Evolutionary conservation across 2,113 vertebrate species (phyloP), one percentile per base, ranked within the genome.

Genomic region (Elaphurus davidianus): DNA sequence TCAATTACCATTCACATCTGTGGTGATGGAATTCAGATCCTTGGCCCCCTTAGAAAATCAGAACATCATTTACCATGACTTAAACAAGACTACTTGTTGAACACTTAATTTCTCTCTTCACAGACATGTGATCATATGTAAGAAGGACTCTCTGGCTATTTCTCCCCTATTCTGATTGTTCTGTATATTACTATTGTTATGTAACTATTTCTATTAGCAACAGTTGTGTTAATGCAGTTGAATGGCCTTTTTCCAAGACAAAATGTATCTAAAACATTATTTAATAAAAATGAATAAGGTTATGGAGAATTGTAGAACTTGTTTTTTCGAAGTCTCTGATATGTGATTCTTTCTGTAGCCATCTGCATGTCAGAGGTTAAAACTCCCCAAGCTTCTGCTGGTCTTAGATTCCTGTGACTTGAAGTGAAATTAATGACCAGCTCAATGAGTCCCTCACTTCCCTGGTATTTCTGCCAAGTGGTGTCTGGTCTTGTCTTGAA

Each of bases 271-370:
- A 82, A 67, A 92, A 83, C 27, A 67, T 62, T 59, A 86, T 50
- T 94, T 87, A 92, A 62, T 76, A 23, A 15, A 60, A 40, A n/a
- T 64, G 28, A 43, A 21, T 28, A 33, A 7, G 45, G 5, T 92
- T 21, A 30, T 30, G 23, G 91, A 23, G 64, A 96, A 60, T 27
- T 92, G 3, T 57, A 71, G 60, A 96, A 57, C 30, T 92, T 59
- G 28, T 62, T 52, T 92, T 85, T 57, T 57, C 50, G 50, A 19
- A 90, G 47, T 83, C 57, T 33, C 13, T 95, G 78, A 16, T 55
- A 91, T 87, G 95, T 91, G 97, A 43, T 60, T 95, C 97, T 91
- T 97, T 96, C 88, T 89, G 25, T 5, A 94, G 43, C 33, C 16
- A 36, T 93, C 67, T 79, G 3, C 21, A 25, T 79, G 71, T 91